Percentiles rank a stretch among this genome's conserved stretches.
phyloP scores from a whole-genome alignment of 2,797 vertebrate species.

The Intellagama lesueurii region DNA sequence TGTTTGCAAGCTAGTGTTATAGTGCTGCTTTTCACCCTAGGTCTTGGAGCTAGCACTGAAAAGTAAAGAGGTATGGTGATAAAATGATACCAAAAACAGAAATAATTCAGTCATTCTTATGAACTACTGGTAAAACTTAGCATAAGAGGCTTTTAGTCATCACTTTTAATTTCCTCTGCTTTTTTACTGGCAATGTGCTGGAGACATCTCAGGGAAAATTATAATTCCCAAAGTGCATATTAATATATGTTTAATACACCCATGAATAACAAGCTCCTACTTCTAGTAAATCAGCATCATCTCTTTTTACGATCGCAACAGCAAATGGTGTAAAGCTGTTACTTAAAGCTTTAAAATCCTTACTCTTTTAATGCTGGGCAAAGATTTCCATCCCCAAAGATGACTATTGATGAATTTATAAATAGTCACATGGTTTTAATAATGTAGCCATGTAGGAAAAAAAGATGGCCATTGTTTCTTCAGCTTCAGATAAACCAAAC shows the following conservation, averaged over 20 bases:
- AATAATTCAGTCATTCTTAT: background rate
- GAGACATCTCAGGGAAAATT: conserved; percentile 25
- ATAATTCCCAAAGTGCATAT: conserved; percentile 30
- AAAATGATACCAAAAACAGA: background rate
- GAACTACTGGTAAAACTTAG: background rate
- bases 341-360: conserved; percentile 52
- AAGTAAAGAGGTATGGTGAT: background rate
- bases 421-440: background rate
- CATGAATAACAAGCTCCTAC: background rate
- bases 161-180: background rate
- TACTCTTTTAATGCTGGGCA: background rate
- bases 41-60: background rate
- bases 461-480: too few relatives aligned
- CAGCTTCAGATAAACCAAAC: too few relatives aligned
- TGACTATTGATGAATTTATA: conserved; percentile 24
- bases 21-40: conserved; percentile 39
- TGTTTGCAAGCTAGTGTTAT: conserved; percentile 33
- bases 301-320: conserved; percentile 15
- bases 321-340: conserved; percentile 34
- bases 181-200: conserved; percentile 40
- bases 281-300: conserved; percentile 29
- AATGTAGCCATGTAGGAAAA: too few relatives aligned
- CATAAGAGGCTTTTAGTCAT: conserved; percentile 17
- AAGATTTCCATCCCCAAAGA: conserved; percentile 30
- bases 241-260: background rate